phyloP scores from a whole-genome alignment of 2,113 vertebrate species.

The Oxyura jamaicensis region DNA sequence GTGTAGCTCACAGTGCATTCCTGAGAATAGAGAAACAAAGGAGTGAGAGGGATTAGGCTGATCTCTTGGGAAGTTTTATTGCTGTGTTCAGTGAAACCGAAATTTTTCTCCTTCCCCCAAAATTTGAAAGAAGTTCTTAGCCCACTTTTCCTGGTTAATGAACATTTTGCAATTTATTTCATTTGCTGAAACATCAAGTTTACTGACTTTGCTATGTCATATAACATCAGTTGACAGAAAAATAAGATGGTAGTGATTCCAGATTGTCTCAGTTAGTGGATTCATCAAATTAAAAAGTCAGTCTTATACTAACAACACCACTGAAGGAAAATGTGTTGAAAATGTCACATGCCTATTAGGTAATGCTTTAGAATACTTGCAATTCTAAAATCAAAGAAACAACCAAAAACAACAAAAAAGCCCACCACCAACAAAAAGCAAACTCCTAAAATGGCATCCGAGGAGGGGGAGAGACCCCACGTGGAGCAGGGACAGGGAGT shows the following conservation, averaged over 20 bases:
- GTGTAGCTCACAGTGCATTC: background rate
- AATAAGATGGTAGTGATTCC: background rate
- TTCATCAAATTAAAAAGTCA: background rate
- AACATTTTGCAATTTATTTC: background rate
- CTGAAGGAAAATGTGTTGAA: background rate
- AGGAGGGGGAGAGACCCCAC: too few relatives aligned
- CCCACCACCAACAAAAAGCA: background rate
- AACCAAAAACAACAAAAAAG: background rate
- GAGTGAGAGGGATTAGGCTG: background rate
- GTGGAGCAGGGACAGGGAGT: too few relatives aligned
- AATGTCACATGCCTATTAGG: background rate
- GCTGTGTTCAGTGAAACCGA: background rate
- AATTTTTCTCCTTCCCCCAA: background rate
- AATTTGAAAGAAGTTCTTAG: background rate
- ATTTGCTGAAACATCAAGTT: background rate
- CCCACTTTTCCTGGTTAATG: background rate
- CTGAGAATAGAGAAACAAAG: background rate
- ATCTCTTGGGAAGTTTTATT: background rate
- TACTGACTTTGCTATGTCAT: background rate
- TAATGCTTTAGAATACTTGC: background rate
- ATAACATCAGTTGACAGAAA: background rate
- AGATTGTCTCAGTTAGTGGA: background rate
- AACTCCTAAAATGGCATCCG: too few relatives aligned
- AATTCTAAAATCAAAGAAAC: background rate
- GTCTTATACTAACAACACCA: background rate